Percentiles rank a stretch among this genome's conserved stretches.
Evolutionary conservation across 2,888 invertebrate species (phyloP).

Genomic region (Julus scanicus): DNA sequence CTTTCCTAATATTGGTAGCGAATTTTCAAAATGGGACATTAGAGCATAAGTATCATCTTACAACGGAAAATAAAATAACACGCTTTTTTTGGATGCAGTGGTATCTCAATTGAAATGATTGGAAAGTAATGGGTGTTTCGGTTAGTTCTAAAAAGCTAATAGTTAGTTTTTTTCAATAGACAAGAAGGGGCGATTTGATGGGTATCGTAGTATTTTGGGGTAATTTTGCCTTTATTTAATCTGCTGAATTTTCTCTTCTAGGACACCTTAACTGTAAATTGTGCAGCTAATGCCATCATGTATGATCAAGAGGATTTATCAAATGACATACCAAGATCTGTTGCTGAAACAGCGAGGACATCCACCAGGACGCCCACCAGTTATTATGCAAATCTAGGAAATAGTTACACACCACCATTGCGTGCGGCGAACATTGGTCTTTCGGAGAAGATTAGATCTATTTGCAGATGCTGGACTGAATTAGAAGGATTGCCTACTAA

Average conservation of each 20-base stretch:
- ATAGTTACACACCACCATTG: neutral
- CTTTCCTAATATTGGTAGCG: too few relatives aligned
- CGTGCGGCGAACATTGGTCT: neutral
- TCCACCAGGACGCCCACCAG: neutral
- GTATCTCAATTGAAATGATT: too few relatives aligned
- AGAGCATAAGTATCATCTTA: too few relatives aligned
- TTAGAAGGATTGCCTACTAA: neutral
- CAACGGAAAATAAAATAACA: too few relatives aligned
- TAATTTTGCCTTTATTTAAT: neutral
- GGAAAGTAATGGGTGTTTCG: too few relatives aligned
- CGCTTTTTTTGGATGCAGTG: too few relatives aligned
- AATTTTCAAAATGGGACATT: too few relatives aligned
- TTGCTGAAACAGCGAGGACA: neutral
- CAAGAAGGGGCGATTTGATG: too few relatives aligned
- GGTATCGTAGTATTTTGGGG: too few relatives aligned
- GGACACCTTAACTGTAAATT: neutral
- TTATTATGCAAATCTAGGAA: neutral
- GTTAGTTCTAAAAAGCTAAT: too few relatives aligned
- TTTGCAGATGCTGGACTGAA: conserved; percentile 11
- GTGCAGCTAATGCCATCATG: neutral
- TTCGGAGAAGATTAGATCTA: neutral
- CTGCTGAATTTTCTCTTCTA: neutral
- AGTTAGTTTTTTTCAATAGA: too few relatives aligned
- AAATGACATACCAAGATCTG: conserved; percentile 14
- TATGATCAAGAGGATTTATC: conserved; percentile 18